Base-by-base conservation (phyloP, 2,888 invertebrate species). In the Lacanobia wlatinum region DNA sequence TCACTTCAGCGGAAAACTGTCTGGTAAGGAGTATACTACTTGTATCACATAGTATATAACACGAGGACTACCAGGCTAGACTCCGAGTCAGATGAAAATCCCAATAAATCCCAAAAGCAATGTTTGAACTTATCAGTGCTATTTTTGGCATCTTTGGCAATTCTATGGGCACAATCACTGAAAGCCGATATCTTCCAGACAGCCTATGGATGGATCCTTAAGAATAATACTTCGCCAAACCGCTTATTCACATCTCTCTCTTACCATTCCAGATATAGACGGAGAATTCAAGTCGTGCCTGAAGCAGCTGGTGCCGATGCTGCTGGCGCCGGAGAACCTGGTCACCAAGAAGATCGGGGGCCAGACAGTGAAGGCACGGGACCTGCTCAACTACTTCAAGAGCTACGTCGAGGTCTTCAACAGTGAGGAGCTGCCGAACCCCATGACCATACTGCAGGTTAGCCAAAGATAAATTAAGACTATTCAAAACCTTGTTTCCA, bases 381-480 rank as follows among this genome's bases (percentile, higher is more conserved):
- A 99, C 93, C 96, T 99, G 85, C 96, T 99, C 84, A 98, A 99
- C 93, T 99, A 99, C 96, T 99, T 99, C 96, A 99, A 99, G 94
- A 98, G 99, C 18, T 99, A 99, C 92, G 98, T 99, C 94, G 98
- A 98, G 91, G 98, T 99, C 85, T 99, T 99, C 94, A 99, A 99
- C 93, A 99, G 99, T 46, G 98, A 98, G 89, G 99, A 99, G 91
- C 96, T 99, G 86, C 99, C 99, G 0, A 99, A 99, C 94, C 99
- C 99, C 0, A 99, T 99, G 94, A 99, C 99, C 76, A 99, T 99
- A 98, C 97, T 99, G 84, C 98, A 98, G 96, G 99, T 98, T 92
- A 95, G 97, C 63, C n/a, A n/a, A n/a, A n/a, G n/a, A n/a, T n/a
- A n/a, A n/a, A n/a, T n/a, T n/a, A n/a, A n/a, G n/a, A n/a, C n/a